A percentile compares a stretch with the other conserved stretches of the same genome.
Evolutionary conservation across 2,888 invertebrate species (phyloP).

Genomic region (Drosophila neutralis): DNA sequence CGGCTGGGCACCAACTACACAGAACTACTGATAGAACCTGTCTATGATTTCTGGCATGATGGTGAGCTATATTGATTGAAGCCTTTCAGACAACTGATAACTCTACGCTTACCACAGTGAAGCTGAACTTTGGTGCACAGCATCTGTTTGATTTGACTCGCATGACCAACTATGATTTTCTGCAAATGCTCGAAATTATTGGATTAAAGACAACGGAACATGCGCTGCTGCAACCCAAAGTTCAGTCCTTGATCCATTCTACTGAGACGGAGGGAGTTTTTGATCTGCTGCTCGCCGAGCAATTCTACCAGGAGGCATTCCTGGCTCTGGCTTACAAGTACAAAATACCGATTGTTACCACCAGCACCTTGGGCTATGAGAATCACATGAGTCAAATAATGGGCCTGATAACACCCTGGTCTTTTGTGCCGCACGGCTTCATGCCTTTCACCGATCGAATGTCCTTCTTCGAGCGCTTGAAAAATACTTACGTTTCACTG

Average conservation of each 20-base stretch:
- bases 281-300: slow-evolving; percentile 84
- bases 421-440: slow-evolving; percentile 85
- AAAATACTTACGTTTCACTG: slow-evolving; percentile 85
- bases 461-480: slow-evolving; percentile 86
- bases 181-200: slow-evolving; percentile 81
- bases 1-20: slow-evolving; percentile 81
- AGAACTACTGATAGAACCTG: slow-evolving; percentile 82
- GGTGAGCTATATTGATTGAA: slow-evolving; percentile 48
- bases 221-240: slow-evolving; percentile 80
- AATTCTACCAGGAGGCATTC: slow-evolving; percentile 85
- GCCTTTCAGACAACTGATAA: not conserved
- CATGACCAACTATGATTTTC: slow-evolving; percentile 69
- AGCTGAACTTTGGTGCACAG: slow-evolving; percentile 69
- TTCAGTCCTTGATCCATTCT: slow-evolving; percentile 80
- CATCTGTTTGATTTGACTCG: slow-evolving; percentile 81
- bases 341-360: slow-evolving; percentile 84
- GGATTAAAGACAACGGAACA: slow-evolving; percentile 80
- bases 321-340: slow-evolving; percentile 83
- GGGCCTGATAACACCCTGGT: slow-evolving; percentile 85
- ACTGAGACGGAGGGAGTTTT: slow-evolving; percentile 77
- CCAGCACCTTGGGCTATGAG: slow-evolving; percentile 84
- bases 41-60: slow-evolving; percentile 82
- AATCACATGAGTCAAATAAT: slow-evolving; percentile 85
- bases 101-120: slow-evolving; percentile 63
- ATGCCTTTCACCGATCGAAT: slow-evolving; percentile 85